These are phyloP conservation scores for Epizoanthus stellaris DNA, from an alignment of 92 coral and sea anemone genomes.

Conservation along the genomic window DNA sequence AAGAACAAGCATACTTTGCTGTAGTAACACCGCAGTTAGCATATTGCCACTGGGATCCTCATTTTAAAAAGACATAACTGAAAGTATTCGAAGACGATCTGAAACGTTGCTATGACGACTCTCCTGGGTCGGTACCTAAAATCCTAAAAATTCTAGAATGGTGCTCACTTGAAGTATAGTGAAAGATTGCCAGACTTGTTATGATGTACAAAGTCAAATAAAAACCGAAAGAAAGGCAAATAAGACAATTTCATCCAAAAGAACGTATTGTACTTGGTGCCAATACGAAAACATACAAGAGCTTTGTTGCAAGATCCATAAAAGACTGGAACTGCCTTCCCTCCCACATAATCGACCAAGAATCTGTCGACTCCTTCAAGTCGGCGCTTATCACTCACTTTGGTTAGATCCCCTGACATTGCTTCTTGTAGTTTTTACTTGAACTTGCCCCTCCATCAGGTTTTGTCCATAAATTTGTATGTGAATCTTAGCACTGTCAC, in stretches of 20 bases:
- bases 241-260: background rate
- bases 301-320: background rate
- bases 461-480: no score
- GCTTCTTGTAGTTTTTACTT: background rate
- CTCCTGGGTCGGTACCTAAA: background rate
- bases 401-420: background rate
- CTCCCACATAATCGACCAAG: background rate
- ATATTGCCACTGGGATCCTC: background rate
- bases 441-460: background rate
- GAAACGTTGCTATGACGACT: background rate
- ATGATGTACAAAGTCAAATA: background rate
- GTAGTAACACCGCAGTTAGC: slow-evolving; percentile 1
- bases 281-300: background rate
- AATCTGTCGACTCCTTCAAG: background rate
- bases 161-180: background rate
- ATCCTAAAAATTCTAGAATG: background rate
- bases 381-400: background rate
- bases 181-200: background rate
- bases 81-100: background rate
- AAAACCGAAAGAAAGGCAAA: background rate
- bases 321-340: background rate
- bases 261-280: background rate
- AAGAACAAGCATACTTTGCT: background rate
- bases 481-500: no score
- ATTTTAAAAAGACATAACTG: background rate